These are phyloP conservation scores for Notiomystis cincta DNA, from an alignment of 2,113 vertebrate species.

Conservation along the genomic window DNA sequence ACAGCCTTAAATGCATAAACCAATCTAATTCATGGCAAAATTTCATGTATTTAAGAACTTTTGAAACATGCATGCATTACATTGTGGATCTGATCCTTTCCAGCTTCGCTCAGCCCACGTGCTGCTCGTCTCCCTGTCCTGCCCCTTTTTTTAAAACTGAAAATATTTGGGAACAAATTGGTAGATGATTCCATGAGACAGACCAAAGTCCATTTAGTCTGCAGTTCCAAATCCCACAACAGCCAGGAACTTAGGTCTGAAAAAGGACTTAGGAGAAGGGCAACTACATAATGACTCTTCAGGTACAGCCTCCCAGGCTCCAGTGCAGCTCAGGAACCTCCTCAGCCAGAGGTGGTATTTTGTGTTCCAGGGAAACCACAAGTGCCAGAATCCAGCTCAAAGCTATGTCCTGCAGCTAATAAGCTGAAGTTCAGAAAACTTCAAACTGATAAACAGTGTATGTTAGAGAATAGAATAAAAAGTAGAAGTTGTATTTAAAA, in stretches of 20 bases:
- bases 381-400: background rate
- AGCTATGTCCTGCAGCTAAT: background rate
- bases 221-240: background rate
- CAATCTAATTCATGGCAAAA: background rate
- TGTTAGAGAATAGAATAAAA: background rate
- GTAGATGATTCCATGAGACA: background rate
- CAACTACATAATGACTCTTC: background rate
- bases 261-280: background rate
- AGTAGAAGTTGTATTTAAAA: background rate
- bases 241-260: background rate
- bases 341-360: background rate
- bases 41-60: background rate
- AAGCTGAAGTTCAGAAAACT: background rate
- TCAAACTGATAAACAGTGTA: fast-evolving
- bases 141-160: background rate
- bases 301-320: background rate
- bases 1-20: background rate
- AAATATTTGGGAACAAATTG: background rate
- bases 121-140: too few species aligned
- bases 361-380: background rate
- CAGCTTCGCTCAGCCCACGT: background rate
- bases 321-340: background rate
- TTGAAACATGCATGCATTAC: background rate
- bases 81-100: background rate
- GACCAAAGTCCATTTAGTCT: background rate